These are phyloP conservation scores for Garra rufa DNA, from an alignment of 2,113 vertebrate species.

Conservation along the genomic window DNA sequence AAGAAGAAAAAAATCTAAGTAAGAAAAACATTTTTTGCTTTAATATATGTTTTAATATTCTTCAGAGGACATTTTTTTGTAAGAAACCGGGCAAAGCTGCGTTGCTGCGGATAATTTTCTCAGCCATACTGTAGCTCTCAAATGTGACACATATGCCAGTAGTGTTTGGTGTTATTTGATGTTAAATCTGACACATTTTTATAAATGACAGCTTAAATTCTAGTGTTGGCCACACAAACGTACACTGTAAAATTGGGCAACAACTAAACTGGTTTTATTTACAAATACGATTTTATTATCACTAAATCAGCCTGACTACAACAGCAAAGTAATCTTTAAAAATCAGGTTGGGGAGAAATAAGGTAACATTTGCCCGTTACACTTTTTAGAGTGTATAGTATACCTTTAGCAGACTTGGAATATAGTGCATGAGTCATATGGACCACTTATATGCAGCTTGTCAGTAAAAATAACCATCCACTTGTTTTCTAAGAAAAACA, in stretches of 20 bases:
- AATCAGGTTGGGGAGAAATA: neutral
- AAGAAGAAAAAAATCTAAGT: no score
- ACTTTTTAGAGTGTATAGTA: neutral
- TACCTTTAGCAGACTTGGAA: neutral
- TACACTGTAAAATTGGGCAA: neutral
- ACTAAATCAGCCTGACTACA: neutral
- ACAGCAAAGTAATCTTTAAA: neutral
- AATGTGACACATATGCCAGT: neutral
- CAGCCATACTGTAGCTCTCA: neutral
- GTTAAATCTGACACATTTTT: neutral
- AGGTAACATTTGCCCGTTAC: neutral
- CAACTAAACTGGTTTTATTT: neutral
- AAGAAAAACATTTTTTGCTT: no score
- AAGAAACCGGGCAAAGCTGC: neutral
- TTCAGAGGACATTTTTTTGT: neutral
- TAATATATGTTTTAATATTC: neutral
- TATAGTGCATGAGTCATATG: conserved; percentile 21
- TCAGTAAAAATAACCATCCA: conserved; percentile 1
- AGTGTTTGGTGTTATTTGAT: neutral
- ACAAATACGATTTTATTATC: neutral
- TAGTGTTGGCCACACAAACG: neutral
- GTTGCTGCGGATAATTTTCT: neutral
- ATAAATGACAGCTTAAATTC: neutral
- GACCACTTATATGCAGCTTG: neutral
- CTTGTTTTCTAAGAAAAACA: neutral